A percentile compares a stretch with the other conserved stretches of the same genome.
Evolutionary conservation across 2,113 vertebrate species (phyloP).

Genomic region (Camelus bactrianus): DNA sequence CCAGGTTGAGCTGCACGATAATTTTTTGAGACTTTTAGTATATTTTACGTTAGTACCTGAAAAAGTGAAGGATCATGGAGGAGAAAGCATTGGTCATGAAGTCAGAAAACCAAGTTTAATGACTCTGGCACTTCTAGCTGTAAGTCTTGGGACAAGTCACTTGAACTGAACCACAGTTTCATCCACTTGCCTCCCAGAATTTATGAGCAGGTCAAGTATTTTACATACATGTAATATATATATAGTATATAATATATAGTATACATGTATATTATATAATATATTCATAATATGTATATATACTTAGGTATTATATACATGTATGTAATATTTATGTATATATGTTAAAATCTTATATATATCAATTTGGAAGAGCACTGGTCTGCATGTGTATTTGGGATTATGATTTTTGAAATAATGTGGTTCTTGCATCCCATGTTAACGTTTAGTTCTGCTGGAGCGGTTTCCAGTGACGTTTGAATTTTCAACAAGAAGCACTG

Average conservation of each 20-base stretch:
- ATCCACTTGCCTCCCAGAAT: not conserved
- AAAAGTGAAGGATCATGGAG: not conserved
- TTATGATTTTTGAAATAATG: not conserved
- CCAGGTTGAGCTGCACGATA: not conserved
- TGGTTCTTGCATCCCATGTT: not conserved
- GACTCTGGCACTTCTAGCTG: not conserved
- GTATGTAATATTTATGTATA: not conserved
- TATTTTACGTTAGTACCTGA: not conserved
- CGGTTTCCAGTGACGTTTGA: not conserved
- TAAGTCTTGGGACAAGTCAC: not conserved
- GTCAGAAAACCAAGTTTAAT: not conserved
- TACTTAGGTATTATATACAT: not conserved
- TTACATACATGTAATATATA: not conserved
- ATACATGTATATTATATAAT: not conserved
- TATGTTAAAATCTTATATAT: not conserved
- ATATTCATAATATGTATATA: not conserved
- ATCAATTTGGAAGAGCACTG: not conserved
- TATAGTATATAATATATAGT: not conserved
- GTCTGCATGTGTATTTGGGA: not conserved
- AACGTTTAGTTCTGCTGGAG: not conserved
- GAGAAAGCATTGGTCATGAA: not conserved
- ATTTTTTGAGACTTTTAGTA: not conserved
- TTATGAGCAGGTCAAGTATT: not conserved
- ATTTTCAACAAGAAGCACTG: conserved; percentile 54
- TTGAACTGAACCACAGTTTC: not conserved